A percentile compares a stretch with the other conserved stretches of the same genome.
Evolutionary conservation across 2,797 vertebrate species (phyloP).

Genomic region (Crypturellus tataupa): DNA sequence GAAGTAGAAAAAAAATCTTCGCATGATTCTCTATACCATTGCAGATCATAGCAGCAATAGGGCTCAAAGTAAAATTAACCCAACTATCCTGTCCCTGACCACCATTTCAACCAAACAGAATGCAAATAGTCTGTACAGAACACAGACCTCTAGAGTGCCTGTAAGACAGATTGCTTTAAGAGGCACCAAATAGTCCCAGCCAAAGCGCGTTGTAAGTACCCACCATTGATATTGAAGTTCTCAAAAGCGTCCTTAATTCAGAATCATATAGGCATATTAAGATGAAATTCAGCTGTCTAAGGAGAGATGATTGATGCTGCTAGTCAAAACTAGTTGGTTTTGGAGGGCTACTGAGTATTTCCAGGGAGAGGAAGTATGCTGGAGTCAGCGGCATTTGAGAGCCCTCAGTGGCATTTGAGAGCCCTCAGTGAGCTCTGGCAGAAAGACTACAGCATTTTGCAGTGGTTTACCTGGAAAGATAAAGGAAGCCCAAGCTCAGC

Average conservation of each 20-base stretch:
- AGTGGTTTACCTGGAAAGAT: neutral
- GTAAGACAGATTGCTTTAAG: neutral
- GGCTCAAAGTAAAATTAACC: neutral
- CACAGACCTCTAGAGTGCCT: accelerated
- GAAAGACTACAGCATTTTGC: neutral
- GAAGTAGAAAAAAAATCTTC: neutral
- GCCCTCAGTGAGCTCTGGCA: neutral
- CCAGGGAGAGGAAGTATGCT: neutral
- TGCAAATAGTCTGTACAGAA: neutral
- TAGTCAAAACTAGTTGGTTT: accelerated
- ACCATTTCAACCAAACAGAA: accelerated
- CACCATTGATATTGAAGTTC: neutral
- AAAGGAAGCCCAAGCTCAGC: neutral
- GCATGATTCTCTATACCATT: neutral
- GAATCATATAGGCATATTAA: neutral
- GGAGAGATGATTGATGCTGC: neutral
- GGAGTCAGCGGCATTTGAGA: neutral
- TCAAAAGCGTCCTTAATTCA: neutral
- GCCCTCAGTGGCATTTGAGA: neutral
- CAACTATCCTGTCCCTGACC: accelerated
- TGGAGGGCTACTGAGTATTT: neutral
- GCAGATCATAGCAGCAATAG: neutral
- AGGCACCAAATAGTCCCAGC: neutral
- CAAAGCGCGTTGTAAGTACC: neutral
- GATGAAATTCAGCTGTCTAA: neutral